Evolutionary conservation across 2,797 vertebrate species (phyloP), one percentile per base, ranked within the genome.

Genomic region (Hybognathus amarus): DNA sequence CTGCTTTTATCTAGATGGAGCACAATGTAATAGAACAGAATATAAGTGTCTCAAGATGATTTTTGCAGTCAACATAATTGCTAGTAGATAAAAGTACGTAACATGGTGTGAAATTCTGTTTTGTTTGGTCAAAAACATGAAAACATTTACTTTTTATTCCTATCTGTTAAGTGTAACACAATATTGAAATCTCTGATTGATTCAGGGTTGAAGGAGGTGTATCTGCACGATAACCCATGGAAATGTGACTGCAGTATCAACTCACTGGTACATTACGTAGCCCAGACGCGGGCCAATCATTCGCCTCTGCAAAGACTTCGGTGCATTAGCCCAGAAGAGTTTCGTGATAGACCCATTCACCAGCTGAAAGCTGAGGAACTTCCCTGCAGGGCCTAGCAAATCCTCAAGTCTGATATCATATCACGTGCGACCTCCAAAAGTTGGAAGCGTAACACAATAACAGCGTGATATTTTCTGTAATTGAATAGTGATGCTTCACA

Each of bases 151-250:
- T 30, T n/a, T 71, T 71, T 36, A 22, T 54, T 54, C 15, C 4
- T 59, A 18, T 59, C 13, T 59, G 13, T 42, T 27, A 61, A 40
- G 22, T 42, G 36, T 61, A 76, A 76, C 18, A 38, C 0, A 1
- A 33, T 45, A 77, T 30, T 77, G 12, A n/a, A 1, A 42, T 71
- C 81, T 54, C 79, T 59, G 42, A 69, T 30, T 63, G 56, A 68
- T 74, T 64, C 87, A 96, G 95, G 83, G 30, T 87, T 95, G 85
- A 94, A 89, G 87, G 93, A 92, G 83, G 87, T 94, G 61, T 87
- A 90, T 87, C 90, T 95, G 74, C 93, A 95, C 24, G 89, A 93
- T 77, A 96, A 96, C 84, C 91, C 88, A 0, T 95, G 94, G 94
- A 89, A 89, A 40, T 95, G 95, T 79, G 94, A 96, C 93, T 95